These are phyloP conservation scores for Venustaconcha ellipsiformis DNA, from an alignment of 1,140 invertebrate genomes.

Conservation along the genomic window DNA sequence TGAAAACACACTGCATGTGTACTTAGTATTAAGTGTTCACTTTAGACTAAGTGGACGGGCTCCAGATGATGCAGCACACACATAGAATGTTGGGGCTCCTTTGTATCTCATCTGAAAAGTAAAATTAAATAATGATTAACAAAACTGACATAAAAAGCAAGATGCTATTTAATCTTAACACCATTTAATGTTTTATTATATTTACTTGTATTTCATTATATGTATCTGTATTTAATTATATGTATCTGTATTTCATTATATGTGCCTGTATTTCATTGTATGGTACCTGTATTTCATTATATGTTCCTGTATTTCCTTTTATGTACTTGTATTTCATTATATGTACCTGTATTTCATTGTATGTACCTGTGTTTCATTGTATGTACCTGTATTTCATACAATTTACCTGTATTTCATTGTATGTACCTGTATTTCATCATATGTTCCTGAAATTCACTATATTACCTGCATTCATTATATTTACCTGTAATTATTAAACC, in stretches of 20 bases:
- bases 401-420: not conserved
- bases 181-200: not conserved
- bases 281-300: too few relatives aligned
- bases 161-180: not conserved
- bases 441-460: too few relatives aligned
- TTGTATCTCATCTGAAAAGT: conserved; percentile 52
- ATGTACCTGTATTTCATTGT: too few relatives aligned
- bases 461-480: not conserved
- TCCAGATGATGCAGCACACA: conserved; percentile 50
- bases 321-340: too few relatives aligned
- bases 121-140: conserved; percentile 4
- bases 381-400: not conserved
- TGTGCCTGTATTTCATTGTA: too few relatives aligned
- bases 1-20: too few relatives aligned
- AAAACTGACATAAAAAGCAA: conserved; percentile 2
- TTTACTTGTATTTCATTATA: not conserved
- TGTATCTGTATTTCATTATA: too few relatives aligned
- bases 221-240: too few relatives aligned
- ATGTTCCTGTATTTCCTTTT: too few relatives aligned
- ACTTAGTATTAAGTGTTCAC: not conserved
- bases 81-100: conserved; percentile 51
- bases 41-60: conserved; percentile 37
- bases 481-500: not conserved
- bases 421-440: too few relatives aligned
- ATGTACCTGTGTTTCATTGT: not conserved